phyloP scores from a whole-genome alignment of 2,797 vertebrate species.

The Danio kyathit region DNA sequence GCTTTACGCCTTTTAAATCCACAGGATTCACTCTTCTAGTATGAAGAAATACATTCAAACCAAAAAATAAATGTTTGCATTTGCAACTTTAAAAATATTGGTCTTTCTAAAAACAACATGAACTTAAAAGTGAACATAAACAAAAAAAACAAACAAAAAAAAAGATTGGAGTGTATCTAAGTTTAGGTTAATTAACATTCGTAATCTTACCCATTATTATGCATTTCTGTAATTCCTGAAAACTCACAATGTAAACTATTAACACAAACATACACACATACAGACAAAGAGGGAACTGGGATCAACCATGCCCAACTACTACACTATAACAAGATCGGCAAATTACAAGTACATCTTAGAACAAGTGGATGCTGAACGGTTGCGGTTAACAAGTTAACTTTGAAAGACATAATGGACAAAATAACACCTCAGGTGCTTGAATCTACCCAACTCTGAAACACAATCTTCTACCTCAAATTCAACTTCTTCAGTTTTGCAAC shows the following conservation, averaged over 20 bases:
- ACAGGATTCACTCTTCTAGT: conserved; percentile 70
- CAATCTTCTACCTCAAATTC: not conserved
- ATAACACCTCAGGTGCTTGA: not conserved
- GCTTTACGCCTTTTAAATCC: conserved; percentile 74
- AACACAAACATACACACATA: conserved; percentile 16
- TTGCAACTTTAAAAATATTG: not conserved
- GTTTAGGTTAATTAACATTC: not conserved
- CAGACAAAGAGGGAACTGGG: not conserved
- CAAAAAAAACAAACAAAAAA: conserved; percentile 50
- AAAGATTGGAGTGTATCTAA: conserved; percentile 28
- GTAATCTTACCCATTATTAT: conserved; percentile 27
- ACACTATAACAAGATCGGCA: conserved; percentile 16
- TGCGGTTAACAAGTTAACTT: conserved; percentile 6
- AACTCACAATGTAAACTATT: not conserved
- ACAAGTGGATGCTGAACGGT: conserved; percentile 1
- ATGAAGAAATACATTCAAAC: conserved; percentile 12
- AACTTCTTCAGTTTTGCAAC: not conserved
- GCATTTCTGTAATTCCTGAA: not conserved
- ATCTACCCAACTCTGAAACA: not conserved
- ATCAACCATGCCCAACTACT: not conserved
- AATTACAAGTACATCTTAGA: conserved; percentile 20
- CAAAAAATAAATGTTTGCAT: not conserved
- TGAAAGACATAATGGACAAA: not conserved
- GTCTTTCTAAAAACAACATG: conserved; percentile 31
- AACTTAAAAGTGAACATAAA: conserved; percentile 69